Conservation (phyloP, 2,888 invertebrate species). For the Euzophera pinguis region DNA sequence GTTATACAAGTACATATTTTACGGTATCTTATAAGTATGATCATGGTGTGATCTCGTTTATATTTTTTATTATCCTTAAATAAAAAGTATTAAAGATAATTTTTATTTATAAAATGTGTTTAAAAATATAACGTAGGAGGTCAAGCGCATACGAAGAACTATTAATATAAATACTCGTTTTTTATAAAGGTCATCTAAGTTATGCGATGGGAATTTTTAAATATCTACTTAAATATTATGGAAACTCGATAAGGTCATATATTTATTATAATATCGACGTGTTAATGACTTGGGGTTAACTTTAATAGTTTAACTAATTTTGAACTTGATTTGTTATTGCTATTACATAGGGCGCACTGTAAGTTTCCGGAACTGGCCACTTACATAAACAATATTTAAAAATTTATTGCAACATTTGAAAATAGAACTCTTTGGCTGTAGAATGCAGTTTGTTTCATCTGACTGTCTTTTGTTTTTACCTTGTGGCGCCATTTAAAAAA, state of each 20-base stretch:
- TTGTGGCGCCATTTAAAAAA: too few relatives aligned
- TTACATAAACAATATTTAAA: too few relatives aligned
- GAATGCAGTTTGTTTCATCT: too few relatives aligned
- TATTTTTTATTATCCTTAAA: constrained; percentile 16
- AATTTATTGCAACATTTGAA: too few relatives aligned
- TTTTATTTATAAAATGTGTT: constrained; percentile 9
- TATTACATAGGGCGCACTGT: too few relatives aligned
- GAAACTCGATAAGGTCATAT: not conserved
- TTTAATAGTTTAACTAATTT: too few relatives aligned
- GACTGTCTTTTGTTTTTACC: too few relatives aligned
- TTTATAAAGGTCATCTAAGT: constrained; percentile 1
- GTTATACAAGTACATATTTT: not conserved
- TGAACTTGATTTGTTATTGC: too few relatives aligned
- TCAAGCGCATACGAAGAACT: constrained; percentile 7
- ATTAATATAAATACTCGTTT: constrained; percentile 3
- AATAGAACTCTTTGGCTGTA: too few relatives aligned
- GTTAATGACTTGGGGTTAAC: not conserved
- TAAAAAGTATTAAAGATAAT: constrained; percentile 21
- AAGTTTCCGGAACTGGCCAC: too few relatives aligned
- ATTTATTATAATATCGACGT: not conserved
- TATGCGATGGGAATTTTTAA: not conserved
- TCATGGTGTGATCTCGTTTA: not conserved
- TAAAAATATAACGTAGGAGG: constrained; percentile 1
- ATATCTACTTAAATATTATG: not conserved
- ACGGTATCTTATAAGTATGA: not conserved